A percentile compares a stretch with the other conserved stretches of the same genome.
These are phyloP conservation scores for Arrhopalites spinosus DNA, from an alignment of 2,888 invertebrate genomes.

Conservation along the genomic window DNA sequence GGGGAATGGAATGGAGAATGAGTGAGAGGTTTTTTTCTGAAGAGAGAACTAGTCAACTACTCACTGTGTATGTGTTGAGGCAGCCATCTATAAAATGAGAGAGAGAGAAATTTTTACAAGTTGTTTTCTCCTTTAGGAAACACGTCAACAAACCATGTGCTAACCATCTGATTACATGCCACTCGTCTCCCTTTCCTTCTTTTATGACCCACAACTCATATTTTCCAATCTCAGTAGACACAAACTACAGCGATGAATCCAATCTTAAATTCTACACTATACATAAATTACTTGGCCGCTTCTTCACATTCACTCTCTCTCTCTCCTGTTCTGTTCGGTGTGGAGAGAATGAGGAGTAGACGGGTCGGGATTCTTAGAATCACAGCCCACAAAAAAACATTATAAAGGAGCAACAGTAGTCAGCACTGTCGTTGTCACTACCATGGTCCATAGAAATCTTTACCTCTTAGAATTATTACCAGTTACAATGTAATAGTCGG, in stretches of 20 bases:
- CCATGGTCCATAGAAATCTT: too few relatives aligned
- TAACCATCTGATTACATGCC: conserved; percentile 43
- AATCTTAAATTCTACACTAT: conserved; percentile 2
- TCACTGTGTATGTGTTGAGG: conserved; percentile 11
- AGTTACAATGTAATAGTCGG: too few relatives aligned
- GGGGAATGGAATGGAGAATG: not conserved
- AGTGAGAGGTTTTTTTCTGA: not conserved
- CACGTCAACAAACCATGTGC: conserved; percentile 53
- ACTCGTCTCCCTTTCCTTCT: not conserved
- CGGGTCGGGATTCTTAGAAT: too few relatives aligned
- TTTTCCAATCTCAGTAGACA: conserved; percentile 19
- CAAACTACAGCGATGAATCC: conserved; percentile 23
- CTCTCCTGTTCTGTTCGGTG: not conserved
- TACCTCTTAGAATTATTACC: too few relatives aligned
- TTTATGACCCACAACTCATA: conserved; percentile 21
- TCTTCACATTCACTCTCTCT: not conserved
- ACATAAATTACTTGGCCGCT: conserved; percentile 11
- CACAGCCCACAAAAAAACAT: too few relatives aligned
- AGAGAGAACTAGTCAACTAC: not conserved
- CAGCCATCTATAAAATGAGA: conserved; percentile 21
- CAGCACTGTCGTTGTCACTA: too few relatives aligned
- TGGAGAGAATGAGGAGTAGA: too few relatives aligned
- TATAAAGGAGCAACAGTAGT: too few relatives aligned
- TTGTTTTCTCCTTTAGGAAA: too few relatives aligned
- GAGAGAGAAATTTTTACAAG: too few relatives aligned